A percentile compares a stretch with the other conserved stretches of the same genome.
Conservation (phyloP, 2,888 invertebrate genomes). For the Rhagonycha fulva region DNA sequence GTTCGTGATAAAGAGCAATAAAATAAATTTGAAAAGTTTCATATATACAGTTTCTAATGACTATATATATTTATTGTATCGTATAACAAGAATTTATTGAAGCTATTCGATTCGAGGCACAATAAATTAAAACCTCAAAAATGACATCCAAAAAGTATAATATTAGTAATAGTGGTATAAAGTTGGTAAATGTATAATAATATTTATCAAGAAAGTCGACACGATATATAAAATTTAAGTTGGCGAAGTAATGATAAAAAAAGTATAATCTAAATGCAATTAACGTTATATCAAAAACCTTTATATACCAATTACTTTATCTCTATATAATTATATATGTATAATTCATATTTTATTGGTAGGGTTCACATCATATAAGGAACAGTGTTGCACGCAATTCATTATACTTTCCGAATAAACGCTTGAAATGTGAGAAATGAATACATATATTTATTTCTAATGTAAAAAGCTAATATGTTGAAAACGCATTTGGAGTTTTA, state of each 20-base stretch:
- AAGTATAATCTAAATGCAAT: not conserved
- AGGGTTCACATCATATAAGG: not conserved
- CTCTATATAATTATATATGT: not conserved
- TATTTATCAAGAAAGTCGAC: not conserved
- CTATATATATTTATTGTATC: conserved; percentile 23
- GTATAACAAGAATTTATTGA: conserved; percentile 21
- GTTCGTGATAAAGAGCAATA: conserved; percentile 28
- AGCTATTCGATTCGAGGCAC: conserved; percentile 6
- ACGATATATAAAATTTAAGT: not conserved
- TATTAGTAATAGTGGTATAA: not conserved
- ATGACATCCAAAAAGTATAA: not conserved
- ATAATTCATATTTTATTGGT: not conserved
- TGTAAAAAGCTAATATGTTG: not conserved
- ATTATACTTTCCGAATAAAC: not conserved
- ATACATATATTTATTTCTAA: not conserved
- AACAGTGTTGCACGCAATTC: not conserved
- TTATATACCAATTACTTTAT: not conserved
- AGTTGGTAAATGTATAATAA: not conserved
- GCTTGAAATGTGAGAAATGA: not conserved
- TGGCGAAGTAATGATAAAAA: not conserved
- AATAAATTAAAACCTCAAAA: not conserved
- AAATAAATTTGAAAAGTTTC: conserved; percentile 25
- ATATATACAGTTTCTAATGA: conserved; percentile 29
- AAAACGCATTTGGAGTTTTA: not conserved
- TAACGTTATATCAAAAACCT: not conserved